These are phyloP conservation scores for Ploceus nigricollis DNA, from an alignment of 2,113 vertebrate genomes.

Conservation along the genomic window DNA sequence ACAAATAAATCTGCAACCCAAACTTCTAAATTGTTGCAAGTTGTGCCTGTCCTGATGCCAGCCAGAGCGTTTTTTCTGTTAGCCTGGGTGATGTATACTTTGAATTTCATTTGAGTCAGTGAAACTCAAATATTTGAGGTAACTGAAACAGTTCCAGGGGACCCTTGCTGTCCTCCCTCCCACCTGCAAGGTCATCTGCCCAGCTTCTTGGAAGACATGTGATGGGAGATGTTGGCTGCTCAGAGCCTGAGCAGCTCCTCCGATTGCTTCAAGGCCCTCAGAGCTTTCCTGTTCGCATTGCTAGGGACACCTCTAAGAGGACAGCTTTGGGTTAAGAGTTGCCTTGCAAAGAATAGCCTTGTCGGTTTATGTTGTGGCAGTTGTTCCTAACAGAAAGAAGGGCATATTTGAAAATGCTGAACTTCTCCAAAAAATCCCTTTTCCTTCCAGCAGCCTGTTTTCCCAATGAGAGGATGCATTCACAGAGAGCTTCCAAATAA, in stretches of 20 bases:
- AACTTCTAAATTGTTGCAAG: not conserved
- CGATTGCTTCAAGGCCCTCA: not conserved
- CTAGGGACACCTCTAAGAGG: not conserved
- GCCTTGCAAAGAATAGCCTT: not conserved
- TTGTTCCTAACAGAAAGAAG: not conserved
- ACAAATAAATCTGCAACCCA: slow-evolving; percentile 26
- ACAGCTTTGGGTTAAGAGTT: not conserved
- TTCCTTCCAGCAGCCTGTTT: not conserved
- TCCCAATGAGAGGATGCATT: not conserved
- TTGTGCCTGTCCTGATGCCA: not conserved
- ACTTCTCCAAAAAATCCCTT: not conserved
- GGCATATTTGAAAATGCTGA: not conserved
- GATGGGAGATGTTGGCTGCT: not conserved
- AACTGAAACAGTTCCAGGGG: not conserved
- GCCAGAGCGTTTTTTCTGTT: not conserved
- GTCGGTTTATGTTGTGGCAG: not conserved
- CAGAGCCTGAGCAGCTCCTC: not conserved
- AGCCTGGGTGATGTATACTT: not conserved
- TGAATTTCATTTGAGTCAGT: not conserved
- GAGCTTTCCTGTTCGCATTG: not conserved
- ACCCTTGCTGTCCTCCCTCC: not conserved
- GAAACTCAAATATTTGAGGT: not conserved
- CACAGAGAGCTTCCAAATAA: not conserved
- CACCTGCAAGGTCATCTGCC: not conserved
- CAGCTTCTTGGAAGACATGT: not conserved